phyloP scores from a whole-genome alignment of 1,140 invertebrate species.

The Euura lappo region DNA sequence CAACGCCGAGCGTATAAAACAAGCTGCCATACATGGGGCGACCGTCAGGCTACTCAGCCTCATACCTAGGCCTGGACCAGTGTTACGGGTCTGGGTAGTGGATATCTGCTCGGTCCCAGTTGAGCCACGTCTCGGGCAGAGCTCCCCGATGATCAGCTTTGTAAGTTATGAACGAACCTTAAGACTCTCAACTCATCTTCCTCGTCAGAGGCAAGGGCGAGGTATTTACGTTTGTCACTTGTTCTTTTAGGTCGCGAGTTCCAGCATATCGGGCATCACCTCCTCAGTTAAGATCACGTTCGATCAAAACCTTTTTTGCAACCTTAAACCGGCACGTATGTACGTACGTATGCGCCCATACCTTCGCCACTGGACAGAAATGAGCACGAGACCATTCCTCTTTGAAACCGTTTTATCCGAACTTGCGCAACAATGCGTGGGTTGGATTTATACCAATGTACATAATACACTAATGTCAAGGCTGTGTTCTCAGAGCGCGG shows the following conservation, averaged over 20 bases:
- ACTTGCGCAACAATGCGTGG: background rate
- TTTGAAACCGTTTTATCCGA: background rate
- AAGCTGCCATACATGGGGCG: constrained; percentile 62
- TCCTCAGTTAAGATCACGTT: constrained; percentile 1
- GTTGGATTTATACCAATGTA: background rate
- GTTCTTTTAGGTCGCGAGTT: constrained; percentile 4
- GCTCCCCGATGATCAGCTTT: background rate
- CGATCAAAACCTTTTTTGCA: background rate
- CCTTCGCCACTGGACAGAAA: too few relatives aligned
- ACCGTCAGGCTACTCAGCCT: constrained; percentile 51
- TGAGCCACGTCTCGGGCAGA: background rate
- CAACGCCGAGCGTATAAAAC: constrained; percentile 50
- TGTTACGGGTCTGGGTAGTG: background rate
- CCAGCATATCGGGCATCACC: constrained; percentile 4
- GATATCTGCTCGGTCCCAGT: constrained; percentile 29
- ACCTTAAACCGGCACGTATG: background rate
- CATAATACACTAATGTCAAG: background rate
- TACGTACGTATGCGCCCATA: too few relatives aligned
- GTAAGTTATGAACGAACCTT: constrained; percentile 7
- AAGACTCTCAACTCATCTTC: constrained; percentile 35
- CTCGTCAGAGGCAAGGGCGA: constrained; percentile 10
- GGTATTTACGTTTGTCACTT: constrained; percentile 12
- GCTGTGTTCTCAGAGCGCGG: background rate
- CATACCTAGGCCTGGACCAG: constrained; percentile 46
- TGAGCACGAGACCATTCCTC: too few relatives aligned